A percentile compares a stretch with the other conserved stretches of the same genome.
These are phyloP conservation scores for Tyto alba DNA, from an alignment of 2,113 vertebrate genomes.

Conservation along the genomic window DNA sequence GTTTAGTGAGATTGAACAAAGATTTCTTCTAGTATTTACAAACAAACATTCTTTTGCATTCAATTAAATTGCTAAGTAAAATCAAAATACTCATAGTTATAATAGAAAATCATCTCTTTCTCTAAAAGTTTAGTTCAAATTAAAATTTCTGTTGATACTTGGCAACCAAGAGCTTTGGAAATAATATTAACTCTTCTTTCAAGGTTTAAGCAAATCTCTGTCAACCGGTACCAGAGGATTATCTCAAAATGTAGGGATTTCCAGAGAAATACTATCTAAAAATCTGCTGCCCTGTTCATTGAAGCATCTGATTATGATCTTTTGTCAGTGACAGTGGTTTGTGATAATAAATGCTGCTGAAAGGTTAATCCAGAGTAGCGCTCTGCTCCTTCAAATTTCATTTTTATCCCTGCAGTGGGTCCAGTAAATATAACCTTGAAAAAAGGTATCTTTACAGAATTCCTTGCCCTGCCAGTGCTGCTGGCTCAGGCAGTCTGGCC, in stretches of 20 bases:
- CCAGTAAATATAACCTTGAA: neutral
- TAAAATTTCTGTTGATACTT: neutral
- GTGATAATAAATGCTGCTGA: neutral
- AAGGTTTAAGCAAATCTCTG: neutral
- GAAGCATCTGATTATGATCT: neutral
- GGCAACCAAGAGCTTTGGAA: neutral
- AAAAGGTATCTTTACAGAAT: neutral
- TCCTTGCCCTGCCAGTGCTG: neutral
- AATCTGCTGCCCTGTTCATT: neutral
- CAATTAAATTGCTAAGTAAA: neutral
- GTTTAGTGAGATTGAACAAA: neutral
- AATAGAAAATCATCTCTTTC: neutral
- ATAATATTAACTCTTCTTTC: neutral
- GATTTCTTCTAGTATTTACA: neutral
- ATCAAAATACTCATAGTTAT: neutral
- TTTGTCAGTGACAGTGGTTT: neutral
- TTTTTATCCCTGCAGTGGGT: neutral
- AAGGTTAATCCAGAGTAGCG: neutral
- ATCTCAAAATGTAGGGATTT: neutral
- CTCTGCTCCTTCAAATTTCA: neutral
- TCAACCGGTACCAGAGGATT: neutral
- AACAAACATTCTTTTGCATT: neutral
- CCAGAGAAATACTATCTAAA: neutral
- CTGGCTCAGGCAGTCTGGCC: neutral
- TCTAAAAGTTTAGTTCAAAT: neutral